Evolutionary conservation across 2,113 vertebrate genomes (phyloP).

Genomic region (Poeciliopsis retropinna): DNA sequence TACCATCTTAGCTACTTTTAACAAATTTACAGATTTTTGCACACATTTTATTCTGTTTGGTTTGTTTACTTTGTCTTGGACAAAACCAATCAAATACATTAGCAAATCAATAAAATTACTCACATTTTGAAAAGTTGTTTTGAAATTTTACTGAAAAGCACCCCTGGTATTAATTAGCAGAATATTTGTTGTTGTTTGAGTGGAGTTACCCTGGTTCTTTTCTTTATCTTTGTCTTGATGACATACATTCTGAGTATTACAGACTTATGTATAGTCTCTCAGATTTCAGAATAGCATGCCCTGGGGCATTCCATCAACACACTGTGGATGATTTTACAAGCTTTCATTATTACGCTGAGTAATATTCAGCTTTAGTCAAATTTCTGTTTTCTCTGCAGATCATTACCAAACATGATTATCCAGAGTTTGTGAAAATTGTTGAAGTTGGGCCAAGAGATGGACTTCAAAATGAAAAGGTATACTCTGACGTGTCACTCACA

Average conservation of each 20-base stretch:
- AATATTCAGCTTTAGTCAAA: neutral
- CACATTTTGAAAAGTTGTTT: neutral
- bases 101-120: neutral
- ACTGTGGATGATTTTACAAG: slow-evolving; percentile 18
- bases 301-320: slow-evolving; percentile 9
- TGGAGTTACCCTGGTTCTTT: slow-evolving; percentile 36
- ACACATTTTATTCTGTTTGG: neutral
- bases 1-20: neutral
- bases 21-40: neutral
- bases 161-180: too few species aligned
- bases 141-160: neutral
- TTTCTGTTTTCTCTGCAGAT: slow-evolving; percentile 71
- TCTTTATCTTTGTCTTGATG: slow-evolving; percentile 16
- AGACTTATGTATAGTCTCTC: slow-evolving; percentile 42
- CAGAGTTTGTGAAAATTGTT: slow-evolving; percentile 91
- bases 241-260: slow-evolving; percentile 38
- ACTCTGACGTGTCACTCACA: slow-evolving; percentile 1
- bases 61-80: neutral
- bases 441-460: slow-evolving; percentile 97
- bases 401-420: slow-evolving; percentile 75
- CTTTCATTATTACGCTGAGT: slow-evolving; percentile 1
- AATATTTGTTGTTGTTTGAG: slow-evolving; percentile 37
- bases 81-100: neutral
- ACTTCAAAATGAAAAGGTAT: slow-evolving; percentile 96
- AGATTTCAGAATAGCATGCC: slow-evolving; percentile 42